Evolutionary conservation across 2,888 invertebrate species (phyloP), one percentile per base, ranked within the genome.

Genomic region (Perizoma affinitatum): DNA sequence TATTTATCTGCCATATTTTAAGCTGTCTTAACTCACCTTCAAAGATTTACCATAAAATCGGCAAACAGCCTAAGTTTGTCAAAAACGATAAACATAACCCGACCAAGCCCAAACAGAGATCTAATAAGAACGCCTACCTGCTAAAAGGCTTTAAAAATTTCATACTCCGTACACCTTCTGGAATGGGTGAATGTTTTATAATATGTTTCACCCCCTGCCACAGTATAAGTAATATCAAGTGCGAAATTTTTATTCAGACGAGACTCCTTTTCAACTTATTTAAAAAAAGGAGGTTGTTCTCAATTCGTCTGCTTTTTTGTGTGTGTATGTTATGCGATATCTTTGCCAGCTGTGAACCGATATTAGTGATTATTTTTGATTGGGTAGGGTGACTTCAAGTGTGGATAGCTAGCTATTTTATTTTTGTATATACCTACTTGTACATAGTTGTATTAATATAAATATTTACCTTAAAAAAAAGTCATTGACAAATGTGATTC

Each of bases 61-160:
- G 58, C 41, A 54, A 63, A 58, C 47, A 54, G 45, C 54, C 58
- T 38, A 48, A 59, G 55, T 60, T 54, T 61, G 55, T 58, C 61
- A 54, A 55, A 67, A 68, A 50, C 67, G 63, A 66, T 66, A 66
- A 64, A 67, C 66, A 66, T 61, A 60, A 61, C 64, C 60, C 59
- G 49, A 67, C 59, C 60, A 35, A 45, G 53, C 54, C 50, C 57
- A 50, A 49, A 57, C 58, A 45, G 11, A 51, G 64, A 58, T 64
- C 66, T 61, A 66, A 66, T 68, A 68, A 68, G 63, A 68, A 66
- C 54, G 51, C 60, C 52, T 56, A 38, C 66, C 57, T 47, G 74
- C 76, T 78, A 74, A 79, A 74, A 80, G 79, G 80, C 77, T 83
- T 84, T 88, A 83, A 87, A 85, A 85, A 81, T 85, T 86, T 86